Conservation (phyloP, 2,113 vertebrate species). For the Poeciliopsis retropinna region DNA sequence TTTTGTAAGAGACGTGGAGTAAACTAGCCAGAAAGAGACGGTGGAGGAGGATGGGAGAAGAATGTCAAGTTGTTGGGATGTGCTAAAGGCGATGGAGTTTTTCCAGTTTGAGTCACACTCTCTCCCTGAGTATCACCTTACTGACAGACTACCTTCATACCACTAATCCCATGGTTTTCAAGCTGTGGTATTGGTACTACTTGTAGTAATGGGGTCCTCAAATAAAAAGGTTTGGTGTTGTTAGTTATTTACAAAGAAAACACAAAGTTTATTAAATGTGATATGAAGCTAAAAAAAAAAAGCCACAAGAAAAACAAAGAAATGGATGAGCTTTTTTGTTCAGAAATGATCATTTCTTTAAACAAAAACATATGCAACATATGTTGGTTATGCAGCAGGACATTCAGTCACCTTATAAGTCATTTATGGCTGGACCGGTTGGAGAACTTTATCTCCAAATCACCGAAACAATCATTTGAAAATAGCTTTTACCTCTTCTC, state of each 20-base stretch:
- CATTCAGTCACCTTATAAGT: neutral
- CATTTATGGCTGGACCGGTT: neutral
- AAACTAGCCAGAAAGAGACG: constrained; percentile 20
- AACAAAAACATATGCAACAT: neutral
- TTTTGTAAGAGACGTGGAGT: constrained; percentile 33
- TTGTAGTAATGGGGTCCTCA: neutral
- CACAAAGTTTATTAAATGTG: neutral
- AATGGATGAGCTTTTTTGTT: neutral
- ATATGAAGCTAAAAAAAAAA: neutral
- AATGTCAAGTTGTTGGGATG: constrained; percentile 30
- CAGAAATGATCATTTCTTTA: no score
- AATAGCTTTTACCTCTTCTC: neutral
- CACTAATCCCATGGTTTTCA: constrained; percentile 4
- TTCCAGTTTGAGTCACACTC: constrained; percentile 19
- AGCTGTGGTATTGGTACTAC: neutral
- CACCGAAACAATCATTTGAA: neutral
- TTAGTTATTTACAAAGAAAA: no score
- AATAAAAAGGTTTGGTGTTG: neutral
- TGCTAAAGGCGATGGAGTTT: constrained; percentile 23
- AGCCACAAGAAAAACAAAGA: neutral
- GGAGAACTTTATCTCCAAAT: neutral
- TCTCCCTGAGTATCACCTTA: constrained; percentile 28
- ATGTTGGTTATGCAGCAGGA: neutral
- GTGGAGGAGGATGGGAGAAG: constrained; percentile 20
- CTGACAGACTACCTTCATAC: constrained; percentile 22